Conservation (phyloP, 1,140 invertebrate genomes). For the Galendromus occidentalis region DNA sequence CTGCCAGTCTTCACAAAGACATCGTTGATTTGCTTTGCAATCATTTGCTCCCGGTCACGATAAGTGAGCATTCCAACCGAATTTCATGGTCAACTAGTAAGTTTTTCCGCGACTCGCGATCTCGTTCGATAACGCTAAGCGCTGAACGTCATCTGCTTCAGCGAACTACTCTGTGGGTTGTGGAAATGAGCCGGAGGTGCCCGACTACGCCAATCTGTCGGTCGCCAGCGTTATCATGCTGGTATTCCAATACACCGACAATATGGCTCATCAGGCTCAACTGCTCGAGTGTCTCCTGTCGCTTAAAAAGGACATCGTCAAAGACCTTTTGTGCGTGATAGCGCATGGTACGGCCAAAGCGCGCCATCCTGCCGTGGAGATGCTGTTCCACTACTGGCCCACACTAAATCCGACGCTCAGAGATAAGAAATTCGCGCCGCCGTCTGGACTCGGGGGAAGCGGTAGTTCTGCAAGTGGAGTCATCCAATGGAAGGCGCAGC, state of each 20-base stretch:
- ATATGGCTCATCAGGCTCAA: conserved; percentile 80
- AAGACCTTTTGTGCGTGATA: conserved; percentile 84
- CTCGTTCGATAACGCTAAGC: neutral
- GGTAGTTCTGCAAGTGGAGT: neutral
- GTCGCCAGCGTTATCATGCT: conserved; percentile 89
- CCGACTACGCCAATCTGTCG: conserved; percentile 66
- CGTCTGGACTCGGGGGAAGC: conserved; percentile 12
- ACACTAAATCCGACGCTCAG: conserved; percentile 80
- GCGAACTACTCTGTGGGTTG: conserved; percentile 10
- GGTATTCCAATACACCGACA: conserved; percentile 84
- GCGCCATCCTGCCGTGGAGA: conserved; percentile 72
- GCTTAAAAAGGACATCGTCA: conserved; percentile 62
- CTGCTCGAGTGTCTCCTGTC: conserved; percentile 83
- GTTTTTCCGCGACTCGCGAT: neutral
- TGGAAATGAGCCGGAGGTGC: conserved; percentile 31
- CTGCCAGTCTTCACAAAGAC: conserved; percentile 70
- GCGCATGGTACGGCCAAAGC: conserved; percentile 85
- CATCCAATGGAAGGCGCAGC: conserved; percentile 21
- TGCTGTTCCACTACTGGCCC: conserved; percentile 99
- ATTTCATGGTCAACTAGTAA: neutral
- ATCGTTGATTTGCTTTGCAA: conserved; percentile 86
- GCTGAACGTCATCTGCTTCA: neutral
- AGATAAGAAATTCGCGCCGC: conserved; percentile 45
- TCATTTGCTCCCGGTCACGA: conserved; percentile 85
- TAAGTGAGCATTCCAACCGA: conserved; percentile 44